These are phyloP conservation scores for Tichodroma muraria DNA, from an alignment of 2,113 vertebrate genomes.

Conservation along the genomic window DNA sequence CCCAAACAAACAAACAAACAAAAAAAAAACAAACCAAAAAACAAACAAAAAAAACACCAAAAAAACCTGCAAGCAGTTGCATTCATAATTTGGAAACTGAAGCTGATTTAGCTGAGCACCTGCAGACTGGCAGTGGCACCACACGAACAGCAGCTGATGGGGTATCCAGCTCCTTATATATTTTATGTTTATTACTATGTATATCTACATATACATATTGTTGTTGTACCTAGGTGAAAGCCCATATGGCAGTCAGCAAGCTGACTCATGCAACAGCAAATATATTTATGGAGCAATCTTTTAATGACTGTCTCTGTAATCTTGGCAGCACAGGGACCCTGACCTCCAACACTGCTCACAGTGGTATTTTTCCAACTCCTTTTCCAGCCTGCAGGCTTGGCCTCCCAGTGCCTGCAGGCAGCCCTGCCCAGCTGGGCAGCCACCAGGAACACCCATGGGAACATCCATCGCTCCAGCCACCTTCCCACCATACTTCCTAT, in stretches of 20 bases:
- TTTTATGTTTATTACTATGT: neutral
- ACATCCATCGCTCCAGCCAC: fast-evolving
- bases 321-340: neutral
- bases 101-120: neutral
- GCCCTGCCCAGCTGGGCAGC: neutral
- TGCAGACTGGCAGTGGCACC: neutral
- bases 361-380: neutral
- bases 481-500: neutral
- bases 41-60: too few species aligned
- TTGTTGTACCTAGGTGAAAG: neutral
- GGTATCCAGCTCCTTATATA: neutral
- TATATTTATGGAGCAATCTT: neutral
- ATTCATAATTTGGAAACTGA: neutral
- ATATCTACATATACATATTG: neutral
- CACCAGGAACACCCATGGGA: neutral
- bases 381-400: neutral
- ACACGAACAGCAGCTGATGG: neutral
- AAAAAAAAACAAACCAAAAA: too few species aligned
- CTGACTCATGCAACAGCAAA: conserved; percentile 2
- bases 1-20: too few species aligned
- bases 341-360: neutral
- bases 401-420: neutral
- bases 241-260: neutral
- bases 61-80: neutral
- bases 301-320: neutral